These are phyloP conservation scores for Didymodactylos carnosus DNA, from an alignment of 2,888 invertebrate genomes.

Conservation along the genomic window DNA sequence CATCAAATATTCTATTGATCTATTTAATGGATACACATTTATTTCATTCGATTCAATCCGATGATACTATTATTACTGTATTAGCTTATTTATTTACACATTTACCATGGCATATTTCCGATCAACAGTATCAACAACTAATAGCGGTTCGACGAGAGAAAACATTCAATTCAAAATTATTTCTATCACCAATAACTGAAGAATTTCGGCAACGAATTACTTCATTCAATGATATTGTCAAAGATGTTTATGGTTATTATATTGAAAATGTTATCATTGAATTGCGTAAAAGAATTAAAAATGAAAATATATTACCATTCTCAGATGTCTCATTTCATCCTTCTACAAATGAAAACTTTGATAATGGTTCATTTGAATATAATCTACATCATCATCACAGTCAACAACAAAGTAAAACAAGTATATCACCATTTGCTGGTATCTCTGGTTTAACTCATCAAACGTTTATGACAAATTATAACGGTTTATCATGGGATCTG, in stretches of 20 bases:
- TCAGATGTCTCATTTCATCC: neutral
- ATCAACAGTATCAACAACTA: neutral
- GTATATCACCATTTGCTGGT: slow-evolving; percentile 1
- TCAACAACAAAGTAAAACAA: neutral
- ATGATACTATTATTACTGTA: neutral
- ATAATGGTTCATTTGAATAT: neutral
- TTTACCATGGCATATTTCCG: neutral
- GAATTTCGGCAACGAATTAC: neutral
- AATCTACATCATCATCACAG: neutral
- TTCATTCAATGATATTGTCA: neutral
- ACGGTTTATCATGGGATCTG: neutral
- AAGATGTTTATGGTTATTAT: neutral
- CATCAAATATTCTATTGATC: neutral
- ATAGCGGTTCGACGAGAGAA: neutral
- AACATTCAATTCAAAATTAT: neutral
- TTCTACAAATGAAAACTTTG: neutral
- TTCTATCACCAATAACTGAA: neutral
- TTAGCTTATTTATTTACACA: neutral
- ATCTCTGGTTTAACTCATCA: neutral
- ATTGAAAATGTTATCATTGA: neutral
- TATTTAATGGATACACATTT: neutral
- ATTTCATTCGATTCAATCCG: neutral
- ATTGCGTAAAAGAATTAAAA: neutral
- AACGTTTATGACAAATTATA: neutral
- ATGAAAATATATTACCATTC: neutral